Evolutionary conservation across 2,888 invertebrate species (phyloP).

Genomic region (Ditylenchus weischeri): DNA sequence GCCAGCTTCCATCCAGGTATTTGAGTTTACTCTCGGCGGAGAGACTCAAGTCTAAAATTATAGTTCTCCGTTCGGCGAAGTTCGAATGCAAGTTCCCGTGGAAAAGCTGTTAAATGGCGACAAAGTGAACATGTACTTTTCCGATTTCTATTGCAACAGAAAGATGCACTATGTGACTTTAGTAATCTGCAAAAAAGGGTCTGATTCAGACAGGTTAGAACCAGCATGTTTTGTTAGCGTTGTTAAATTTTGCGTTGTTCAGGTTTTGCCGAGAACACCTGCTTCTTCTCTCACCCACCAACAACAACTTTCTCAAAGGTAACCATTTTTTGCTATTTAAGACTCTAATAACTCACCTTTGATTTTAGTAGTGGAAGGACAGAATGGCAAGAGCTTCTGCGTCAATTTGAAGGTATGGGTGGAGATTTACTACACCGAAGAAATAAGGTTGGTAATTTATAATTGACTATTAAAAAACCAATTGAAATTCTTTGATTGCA

Average conservation of each 20-base stretch:
- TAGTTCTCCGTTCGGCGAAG: neutral
- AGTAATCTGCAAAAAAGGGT: neutral
- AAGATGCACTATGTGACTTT: conserved; percentile 2
- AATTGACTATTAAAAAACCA: too few relatives aligned
- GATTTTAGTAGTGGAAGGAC: too few relatives aligned
- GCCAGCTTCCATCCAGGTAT: neutral
- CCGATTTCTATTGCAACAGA: neutral
- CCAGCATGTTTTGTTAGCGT: neutral
- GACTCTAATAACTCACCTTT: too few relatives aligned
- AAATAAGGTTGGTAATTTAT: neutral
- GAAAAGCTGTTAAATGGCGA: neutral
- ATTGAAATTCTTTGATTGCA: neutral
- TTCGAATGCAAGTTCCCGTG: conserved; percentile 5
- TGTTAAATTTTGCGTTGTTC: too few relatives aligned
- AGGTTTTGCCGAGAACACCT: neutral
- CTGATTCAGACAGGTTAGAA: neutral
- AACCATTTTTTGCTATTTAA: too few relatives aligned
- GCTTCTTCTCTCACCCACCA: neutral
- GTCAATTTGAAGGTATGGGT: conserved; percentile 1
- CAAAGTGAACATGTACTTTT: conserved; percentile 5
- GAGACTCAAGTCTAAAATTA: neutral
- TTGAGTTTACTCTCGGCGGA: too few relatives aligned
- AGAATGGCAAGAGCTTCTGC: neutral
- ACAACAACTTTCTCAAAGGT: conserved; percentile 6
- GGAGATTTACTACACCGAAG: conserved; percentile 1